Conservation (phyloP, 2,113 vertebrate genomes). For the Climacteris rufus region DNA sequence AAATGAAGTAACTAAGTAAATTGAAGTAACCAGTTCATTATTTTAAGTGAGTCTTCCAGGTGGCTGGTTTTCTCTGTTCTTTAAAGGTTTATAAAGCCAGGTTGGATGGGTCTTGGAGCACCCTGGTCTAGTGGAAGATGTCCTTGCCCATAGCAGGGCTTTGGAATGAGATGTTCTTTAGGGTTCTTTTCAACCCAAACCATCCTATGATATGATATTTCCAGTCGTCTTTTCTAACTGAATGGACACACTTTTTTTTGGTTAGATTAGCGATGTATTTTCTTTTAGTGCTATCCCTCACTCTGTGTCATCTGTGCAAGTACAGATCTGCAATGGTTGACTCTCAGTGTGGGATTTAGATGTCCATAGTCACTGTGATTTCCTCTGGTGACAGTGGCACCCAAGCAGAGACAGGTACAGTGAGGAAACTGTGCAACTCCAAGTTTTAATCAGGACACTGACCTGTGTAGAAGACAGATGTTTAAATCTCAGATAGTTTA, state of each 20-base stretch:
- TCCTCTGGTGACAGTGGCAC: background rate
- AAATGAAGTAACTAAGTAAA: background rate
- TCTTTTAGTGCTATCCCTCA: background rate
- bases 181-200: background rate
- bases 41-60: background rate
- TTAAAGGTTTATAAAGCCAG: background rate
- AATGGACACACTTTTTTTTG: background rate
- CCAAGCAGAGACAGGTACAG: background rate
- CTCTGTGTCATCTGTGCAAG: background rate
- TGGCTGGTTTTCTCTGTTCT: background rate
- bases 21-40: background rate
- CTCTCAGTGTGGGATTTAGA: background rate
- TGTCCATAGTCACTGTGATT: background rate
- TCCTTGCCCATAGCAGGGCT: rapidly evolving
- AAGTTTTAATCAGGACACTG: background rate
- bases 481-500: background rate
- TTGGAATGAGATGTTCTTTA: background rate
- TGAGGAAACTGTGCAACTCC: background rate
- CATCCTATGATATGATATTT: background rate
- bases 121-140: background rate
- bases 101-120: background rate
- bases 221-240: background rate
- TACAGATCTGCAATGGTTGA: background rate
- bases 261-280: background rate
- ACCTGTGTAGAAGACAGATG: background rate